Evolutionary conservation across 2,113 vertebrate genomes (phyloP).

Genomic region (Thalassarche chlororhynchos): DNA sequence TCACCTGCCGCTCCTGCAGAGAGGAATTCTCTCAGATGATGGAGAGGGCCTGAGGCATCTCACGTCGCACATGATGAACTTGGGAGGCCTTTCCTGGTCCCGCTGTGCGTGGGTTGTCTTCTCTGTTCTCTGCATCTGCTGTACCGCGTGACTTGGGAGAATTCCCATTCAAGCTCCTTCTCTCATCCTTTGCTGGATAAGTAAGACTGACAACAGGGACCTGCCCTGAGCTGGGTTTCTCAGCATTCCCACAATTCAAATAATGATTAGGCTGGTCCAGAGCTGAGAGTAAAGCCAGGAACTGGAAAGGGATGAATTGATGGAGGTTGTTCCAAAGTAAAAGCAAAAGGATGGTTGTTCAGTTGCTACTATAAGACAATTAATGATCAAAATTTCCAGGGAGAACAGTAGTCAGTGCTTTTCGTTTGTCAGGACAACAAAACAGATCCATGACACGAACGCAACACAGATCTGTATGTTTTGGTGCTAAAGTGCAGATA

Average conservation of each 20-base stretch:
- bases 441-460: background rate
- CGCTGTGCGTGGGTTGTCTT: background rate
- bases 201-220: background rate
- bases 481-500: background rate
- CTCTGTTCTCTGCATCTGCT: background rate
- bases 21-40: background rate
- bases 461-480: background rate
- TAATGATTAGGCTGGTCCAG: background rate
- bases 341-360: background rate
- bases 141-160: background rate
- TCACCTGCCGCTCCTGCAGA: background rate
- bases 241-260: background rate
- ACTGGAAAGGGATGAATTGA: background rate
- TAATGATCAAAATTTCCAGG: background rate
- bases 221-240: background rate
- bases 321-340: background rate
- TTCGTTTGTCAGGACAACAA: background rate
- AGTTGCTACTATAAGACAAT: background rate
- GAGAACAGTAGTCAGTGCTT: background rate
- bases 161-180: background rate
- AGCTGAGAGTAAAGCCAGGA: background rate
- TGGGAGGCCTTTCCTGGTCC: background rate
- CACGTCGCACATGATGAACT: accelerated
- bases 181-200: background rate
- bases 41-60: background rate